Evolutionary conservation across 1,140 invertebrate genomes (phyloP), one percentile per base, ranked within the genome.

Genomic region (Drosophila lacertosa): DNA sequence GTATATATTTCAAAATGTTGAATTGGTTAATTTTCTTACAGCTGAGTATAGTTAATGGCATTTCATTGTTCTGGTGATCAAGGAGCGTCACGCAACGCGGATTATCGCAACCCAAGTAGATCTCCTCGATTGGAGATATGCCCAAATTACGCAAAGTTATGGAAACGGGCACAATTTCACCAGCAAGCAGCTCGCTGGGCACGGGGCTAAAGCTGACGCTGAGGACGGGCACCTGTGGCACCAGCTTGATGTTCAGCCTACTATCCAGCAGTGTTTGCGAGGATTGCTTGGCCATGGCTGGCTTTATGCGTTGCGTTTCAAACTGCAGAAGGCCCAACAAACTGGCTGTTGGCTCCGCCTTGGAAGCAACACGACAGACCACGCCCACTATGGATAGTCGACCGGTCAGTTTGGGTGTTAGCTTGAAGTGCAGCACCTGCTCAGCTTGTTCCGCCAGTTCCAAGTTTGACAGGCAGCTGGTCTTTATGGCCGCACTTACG

Each of bases 121-220:
- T 92, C 77, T 94, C 94, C 37, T 93, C 93, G 54, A 96, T 90
- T 1, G 94, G 92, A 18, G 93, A 91, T 54, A 93, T 93, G 4
- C 95, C 95, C 48, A 93, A 90, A 88, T 96, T 96, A 42, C 92
- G 92, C 11, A 96, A 91, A 5, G 93, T 93, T 1, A 96, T 91
- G 24, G 92, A 92, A 10, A 96, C 91, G 16, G 92, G 92, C 65
- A 95, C 93, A 22, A 96, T 93, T 91, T 96, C 95, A 5, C 95
- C 95, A 71, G 94, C 94, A 10, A 96, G 82, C 81, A 96, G 92
- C 58, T 94, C 93, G 5, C 90, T 91, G 20, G 94, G 93, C 33
- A 96, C 92, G 70, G 94, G 93, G 39, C 92, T 93, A 76, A 96
- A 96, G 24, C 92, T 92, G 91, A 96, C 95, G 92, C 95, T 94